These are phyloP conservation scores for Mobula hypostoma DNA, from an alignment of 2,113 vertebrate species.

Conservation along the genomic window DNA sequence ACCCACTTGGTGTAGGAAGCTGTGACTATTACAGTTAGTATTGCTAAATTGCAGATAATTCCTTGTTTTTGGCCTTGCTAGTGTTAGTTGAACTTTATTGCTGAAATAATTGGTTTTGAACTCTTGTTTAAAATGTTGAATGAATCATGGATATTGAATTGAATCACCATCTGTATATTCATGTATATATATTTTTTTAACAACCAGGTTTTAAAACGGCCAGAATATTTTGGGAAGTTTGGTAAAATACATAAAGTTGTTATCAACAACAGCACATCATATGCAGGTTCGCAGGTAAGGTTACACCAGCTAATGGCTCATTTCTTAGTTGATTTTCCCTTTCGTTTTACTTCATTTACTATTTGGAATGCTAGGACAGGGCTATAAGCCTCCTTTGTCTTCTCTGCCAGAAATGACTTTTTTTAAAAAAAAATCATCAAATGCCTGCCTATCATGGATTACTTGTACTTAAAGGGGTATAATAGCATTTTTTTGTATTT, in stretches of 20 bases:
- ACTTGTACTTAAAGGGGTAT: too few relatives aligned
- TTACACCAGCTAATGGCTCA: background rate
- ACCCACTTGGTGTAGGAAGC: too few relatives aligned
- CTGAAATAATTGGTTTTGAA: background rate
- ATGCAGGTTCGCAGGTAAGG: slow-evolving; percentile 96
- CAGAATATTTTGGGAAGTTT: slow-evolving; percentile 98
- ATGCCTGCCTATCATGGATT: background rate
- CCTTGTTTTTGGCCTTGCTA: background rate
- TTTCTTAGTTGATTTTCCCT: background rate
- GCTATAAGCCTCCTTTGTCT: background rate
- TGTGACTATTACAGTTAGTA: too few relatives aligned
- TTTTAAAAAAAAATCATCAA: background rate
- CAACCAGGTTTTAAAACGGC: slow-evolving; percentile 88
- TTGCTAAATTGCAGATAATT: background rate
- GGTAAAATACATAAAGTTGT: slow-evolving; percentile 99
- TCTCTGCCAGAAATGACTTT: background rate
- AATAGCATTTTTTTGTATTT: too few relatives aligned
- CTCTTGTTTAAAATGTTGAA: background rate
- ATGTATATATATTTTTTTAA: background rate
- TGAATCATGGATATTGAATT: background rate
- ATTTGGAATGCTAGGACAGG: background rate
- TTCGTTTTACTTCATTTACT: background rate
- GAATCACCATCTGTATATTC: background rate
- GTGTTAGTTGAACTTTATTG: background rate
- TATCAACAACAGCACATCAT: slow-evolving; percentile 98